Base-by-base conservation (phyloP, 2,797 vertebrate species). In the Epinephelus malabaricus region DNA sequence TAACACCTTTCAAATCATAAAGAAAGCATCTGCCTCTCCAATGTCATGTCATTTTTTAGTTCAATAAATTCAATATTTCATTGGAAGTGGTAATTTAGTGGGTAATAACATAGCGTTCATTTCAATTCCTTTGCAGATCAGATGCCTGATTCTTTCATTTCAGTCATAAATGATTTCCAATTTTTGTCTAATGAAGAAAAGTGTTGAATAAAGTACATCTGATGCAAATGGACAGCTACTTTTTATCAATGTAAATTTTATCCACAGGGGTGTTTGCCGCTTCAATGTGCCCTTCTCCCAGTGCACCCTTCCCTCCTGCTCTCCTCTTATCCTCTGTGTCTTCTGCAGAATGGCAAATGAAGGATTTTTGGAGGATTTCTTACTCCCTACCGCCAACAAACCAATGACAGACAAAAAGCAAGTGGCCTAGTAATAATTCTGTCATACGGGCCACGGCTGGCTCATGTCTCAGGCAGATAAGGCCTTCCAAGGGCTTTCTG, bases 371-470 rank as follows among this genome's bases (percentile, higher is more conserved):
- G 62, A 61, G 78, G 55, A 75, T 85, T 82, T 86, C 13, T 81
- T 45, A 45, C 72, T 69, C 49, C 53, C 38, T 75, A 25, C 61
- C 14, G 18, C 67, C 34, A 51, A 79, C 47, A 77, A 68, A 69
- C 55, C 71, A 78, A 67, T 53, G 58, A 69, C 76, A 73, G 71
- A 83, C 62, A 80, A 83, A 78, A 78, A 70, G 59, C 69, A 50
- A 81, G 72, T 59, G 74, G 51, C 69, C 73, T 19, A 14, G 75
- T 75, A 78, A 86, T 86, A 86, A 87, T 82, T 86, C 81, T 88
- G 72, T 86, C 74, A 82, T 2, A 73, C 56, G 4, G 86, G 68
- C 71, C 60, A 64, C 3, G 25, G 81, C 45, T 69, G 88, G 34
- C 55, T 82, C 43, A 7, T 65, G 86, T 88, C 73, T 84, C 62